These are phyloP conservation scores for Saccostrea echinata DNA, from an alignment of 1,140 invertebrate species.

Conservation along the genomic window DNA sequence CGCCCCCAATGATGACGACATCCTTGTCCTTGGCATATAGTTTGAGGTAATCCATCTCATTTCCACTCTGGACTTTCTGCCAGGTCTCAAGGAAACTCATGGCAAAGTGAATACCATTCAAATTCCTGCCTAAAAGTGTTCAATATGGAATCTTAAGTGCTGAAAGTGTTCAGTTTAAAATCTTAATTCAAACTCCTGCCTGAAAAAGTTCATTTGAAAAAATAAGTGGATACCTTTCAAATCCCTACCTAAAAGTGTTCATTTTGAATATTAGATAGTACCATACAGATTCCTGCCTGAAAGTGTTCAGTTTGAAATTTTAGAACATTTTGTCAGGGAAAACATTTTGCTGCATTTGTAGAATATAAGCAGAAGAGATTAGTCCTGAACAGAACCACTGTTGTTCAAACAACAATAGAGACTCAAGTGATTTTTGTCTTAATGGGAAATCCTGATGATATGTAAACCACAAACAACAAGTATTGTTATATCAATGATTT, in stretches of 20 bases:
- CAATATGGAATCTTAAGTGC: not conserved
- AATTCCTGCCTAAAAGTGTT: conserved; percentile 87
- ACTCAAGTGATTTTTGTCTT: no score
- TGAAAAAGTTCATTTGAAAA: conserved; percentile 79
- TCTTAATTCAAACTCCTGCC: conserved; percentile 91
- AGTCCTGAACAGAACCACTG: no score
- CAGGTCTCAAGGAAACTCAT: conserved; percentile 98
- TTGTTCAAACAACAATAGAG: no score
- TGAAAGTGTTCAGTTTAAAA: not conserved
- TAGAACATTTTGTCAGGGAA: no score
- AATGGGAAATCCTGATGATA: no score
- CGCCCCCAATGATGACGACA: conserved; percentile 98
- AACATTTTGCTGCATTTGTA: no score
- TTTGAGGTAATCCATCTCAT: conserved; percentile 81
- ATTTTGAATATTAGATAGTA: not conserved
- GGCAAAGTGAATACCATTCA: conserved; percentile 97
- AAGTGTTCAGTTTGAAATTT: no score
- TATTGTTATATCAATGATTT: no score
- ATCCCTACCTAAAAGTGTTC: conserved; percentile 87
- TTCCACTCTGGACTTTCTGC: conserved; percentile 94
- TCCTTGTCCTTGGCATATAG: conserved; percentile 95
- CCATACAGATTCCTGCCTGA: no score
- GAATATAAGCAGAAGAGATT: no score
- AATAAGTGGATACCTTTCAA: conserved; percentile 93
- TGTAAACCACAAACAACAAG: no score